phyloP scores from a whole-genome alignment of 2,797 vertebrate genomes.

The Adelosebastes latens region DNA sequence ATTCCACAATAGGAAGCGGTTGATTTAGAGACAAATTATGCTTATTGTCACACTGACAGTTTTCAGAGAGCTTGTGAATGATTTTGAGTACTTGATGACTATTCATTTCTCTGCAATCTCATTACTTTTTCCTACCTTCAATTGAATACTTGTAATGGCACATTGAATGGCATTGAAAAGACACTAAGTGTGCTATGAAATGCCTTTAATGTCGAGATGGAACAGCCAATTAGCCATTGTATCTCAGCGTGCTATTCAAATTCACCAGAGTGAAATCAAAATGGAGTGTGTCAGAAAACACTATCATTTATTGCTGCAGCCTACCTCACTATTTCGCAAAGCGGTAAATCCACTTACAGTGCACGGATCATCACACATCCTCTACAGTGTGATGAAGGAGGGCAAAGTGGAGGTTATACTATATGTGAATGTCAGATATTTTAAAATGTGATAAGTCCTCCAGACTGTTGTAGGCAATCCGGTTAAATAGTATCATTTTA shows the following conservation, averaged over 20 bases:
- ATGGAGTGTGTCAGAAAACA: constrained; percentile 69
- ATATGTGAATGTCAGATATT: constrained; percentile 10
- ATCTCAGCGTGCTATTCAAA: constrained; percentile 61
- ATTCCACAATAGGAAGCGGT: constrained; percentile 13
- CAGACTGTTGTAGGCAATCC: not conserved
- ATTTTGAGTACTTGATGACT: constrained; percentile 45
- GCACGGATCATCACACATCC: constrained; percentile 44
- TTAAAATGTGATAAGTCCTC: not conserved
- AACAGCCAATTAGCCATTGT: constrained; percentile 74
- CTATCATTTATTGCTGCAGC: constrained; percentile 55
- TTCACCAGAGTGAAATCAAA: constrained; percentile 68
- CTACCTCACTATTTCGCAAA: constrained; percentile 49
- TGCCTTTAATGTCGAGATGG: constrained; percentile 67
- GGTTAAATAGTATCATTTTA: not conserved
- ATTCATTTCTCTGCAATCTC: constrained; percentile 53
- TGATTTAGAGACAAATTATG: constrained; percentile 45
- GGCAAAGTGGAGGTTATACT: constrained; percentile 18
- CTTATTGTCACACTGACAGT: constrained; percentile 49
- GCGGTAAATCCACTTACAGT: constrained; percentile 55
- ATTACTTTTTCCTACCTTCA: constrained; percentile 59
- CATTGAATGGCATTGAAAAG: constrained; percentile 69
- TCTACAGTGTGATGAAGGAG: constrained; percentile 10
- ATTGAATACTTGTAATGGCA: constrained; percentile 66
- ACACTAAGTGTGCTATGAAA: constrained; percentile 68
- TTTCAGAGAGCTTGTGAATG: constrained; percentile 26